Conservation (phyloP, 2,797 vertebrate genomes). For the Okamejei kenojei region DNA sequence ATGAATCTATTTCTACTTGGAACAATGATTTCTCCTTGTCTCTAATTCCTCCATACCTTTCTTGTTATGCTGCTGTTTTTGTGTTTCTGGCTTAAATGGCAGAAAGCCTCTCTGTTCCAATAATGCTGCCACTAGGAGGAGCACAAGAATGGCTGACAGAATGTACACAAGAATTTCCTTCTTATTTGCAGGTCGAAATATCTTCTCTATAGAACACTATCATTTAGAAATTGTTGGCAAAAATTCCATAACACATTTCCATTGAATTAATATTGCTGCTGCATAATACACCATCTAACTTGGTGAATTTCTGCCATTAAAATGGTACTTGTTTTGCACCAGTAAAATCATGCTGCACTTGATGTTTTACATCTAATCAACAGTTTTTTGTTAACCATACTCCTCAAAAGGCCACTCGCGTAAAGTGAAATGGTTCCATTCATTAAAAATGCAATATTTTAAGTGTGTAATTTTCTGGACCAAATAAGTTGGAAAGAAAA, state of each 20-base stretch:
- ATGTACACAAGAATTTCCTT: neutral
- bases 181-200: neutral
- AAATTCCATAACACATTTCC: neutral
- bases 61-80: neutral
- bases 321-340: neutral
- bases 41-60: neutral
- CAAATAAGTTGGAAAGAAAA: neutral
- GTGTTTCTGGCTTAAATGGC: neutral
- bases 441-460: neutral
- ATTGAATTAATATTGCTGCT: neutral
- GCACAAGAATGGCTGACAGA: constrained; percentile 20
- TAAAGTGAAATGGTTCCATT: neutral
- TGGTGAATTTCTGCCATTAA: neutral
- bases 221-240: neutral
- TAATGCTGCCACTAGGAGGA: constrained; percentile 18
- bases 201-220: neutral
- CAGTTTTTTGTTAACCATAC: neutral
- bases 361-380: neutral
- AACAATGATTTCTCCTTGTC: neutral
- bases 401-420: too few relatives aligned
- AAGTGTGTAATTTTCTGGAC: neutral
- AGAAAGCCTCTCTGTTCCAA: neutral
- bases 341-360: neutral
- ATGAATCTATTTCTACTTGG: neutral
- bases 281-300: neutral